Evolutionary conservation across 2,797 vertebrate genomes (phyloP).

Genomic region (Clarias platycephalus): DNA sequence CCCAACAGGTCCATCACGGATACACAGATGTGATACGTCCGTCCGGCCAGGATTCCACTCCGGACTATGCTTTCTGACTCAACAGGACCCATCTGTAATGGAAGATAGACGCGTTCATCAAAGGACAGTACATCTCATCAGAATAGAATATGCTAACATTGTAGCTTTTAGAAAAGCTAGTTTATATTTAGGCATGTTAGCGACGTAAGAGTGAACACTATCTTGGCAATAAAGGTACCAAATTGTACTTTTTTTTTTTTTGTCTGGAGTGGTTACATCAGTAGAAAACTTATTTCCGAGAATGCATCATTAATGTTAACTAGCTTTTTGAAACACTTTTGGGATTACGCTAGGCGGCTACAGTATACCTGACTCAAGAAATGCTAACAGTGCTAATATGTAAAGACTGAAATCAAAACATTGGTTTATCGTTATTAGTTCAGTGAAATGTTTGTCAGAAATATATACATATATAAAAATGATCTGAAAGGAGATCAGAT

Average conservation of each 20-base stretch:
- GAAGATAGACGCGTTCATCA: background rate
- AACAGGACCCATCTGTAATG: conserved; percentile 68
- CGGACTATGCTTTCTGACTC: conserved; percentile 62
- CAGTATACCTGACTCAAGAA: background rate
- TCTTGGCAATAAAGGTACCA: background rate
- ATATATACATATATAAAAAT: background rate
- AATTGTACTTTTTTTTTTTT: background rate
- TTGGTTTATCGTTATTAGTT: background rate
- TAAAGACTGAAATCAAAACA: background rate
- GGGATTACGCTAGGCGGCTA: background rate
- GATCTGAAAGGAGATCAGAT: background rate
- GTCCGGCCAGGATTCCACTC: conserved; percentile 60
- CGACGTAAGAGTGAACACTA: background rate
- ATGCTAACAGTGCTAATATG: background rate
- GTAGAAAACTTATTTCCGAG: background rate
- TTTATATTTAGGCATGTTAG: background rate
- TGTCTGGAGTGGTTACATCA: background rate
- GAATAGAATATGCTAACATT: background rate
- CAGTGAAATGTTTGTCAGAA: background rate
- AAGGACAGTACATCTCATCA: background rate
- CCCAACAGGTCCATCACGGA: conserved; percentile 72
- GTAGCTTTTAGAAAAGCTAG: background rate
- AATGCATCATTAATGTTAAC: background rate
- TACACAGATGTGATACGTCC: conserved; percentile 70
- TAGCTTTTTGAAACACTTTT: background rate